phyloP scores from a whole-genome alignment of 2,888 invertebrate genomes.

The Xanthorhoe spadicearia region DNA sequence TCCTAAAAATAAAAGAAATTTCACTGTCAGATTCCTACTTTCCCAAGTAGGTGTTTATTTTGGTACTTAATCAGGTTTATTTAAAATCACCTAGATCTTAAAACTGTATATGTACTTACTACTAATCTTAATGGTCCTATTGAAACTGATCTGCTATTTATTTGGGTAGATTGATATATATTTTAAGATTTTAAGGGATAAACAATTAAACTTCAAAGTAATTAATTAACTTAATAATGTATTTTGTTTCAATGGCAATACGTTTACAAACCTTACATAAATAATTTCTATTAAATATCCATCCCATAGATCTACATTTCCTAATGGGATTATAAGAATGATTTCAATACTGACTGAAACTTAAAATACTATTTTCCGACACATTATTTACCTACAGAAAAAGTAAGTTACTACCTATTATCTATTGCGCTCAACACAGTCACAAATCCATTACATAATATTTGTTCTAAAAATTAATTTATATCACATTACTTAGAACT shows the following conservation, averaged over 20 bases:
- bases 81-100: neutral
- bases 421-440: neutral
- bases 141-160: too few species aligned
- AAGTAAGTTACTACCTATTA: neutral
- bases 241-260: neutral
- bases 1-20: constrained; percentile 81
- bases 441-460: neutral
- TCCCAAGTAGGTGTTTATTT: neutral
- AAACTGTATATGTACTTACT: too few species aligned
- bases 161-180: too few species aligned
- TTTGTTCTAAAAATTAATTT: neutral
- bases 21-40: constrained; percentile 30
- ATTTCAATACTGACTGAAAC: neutral
- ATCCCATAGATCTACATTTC: too few species aligned
- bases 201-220: neutral
- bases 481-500: neutral
- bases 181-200: neutral
- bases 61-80: neutral
- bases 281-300: neutral
- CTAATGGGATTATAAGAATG: neutral
- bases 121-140: too few species aligned
- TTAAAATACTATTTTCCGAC: neutral
- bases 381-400: neutral
- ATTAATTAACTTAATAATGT: neutral
- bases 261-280: neutral